Conservation (phyloP, 2,113 vertebrate genomes). For the Mystacornis crossleyi region DNA sequence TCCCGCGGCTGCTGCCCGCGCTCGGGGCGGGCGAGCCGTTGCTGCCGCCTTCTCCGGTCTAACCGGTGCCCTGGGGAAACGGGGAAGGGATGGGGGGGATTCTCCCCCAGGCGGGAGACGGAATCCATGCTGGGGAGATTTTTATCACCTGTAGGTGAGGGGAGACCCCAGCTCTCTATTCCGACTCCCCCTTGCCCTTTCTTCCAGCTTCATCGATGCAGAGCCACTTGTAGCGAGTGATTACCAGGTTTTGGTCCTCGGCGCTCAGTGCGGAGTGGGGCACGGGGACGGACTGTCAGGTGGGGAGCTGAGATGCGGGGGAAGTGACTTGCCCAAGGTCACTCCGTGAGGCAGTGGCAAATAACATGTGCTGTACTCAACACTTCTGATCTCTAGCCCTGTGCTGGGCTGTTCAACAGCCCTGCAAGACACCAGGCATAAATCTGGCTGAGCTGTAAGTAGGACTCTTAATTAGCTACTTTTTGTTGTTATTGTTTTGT, state of each 20-base stretch:
- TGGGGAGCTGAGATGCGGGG: neutral
- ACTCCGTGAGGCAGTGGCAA: neutral
- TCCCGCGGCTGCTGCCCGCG: neutral
- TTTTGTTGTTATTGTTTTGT: neutral
- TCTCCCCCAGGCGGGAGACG: neutral
- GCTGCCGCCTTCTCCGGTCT: neutral
- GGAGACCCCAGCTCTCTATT: accelerated
- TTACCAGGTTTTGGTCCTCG: neutral
- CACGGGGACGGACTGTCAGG: neutral
- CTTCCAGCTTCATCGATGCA: neutral
- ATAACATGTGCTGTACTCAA: neutral
- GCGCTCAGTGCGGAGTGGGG: neutral
- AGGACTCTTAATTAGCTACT: neutral
- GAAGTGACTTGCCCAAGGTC: neutral
- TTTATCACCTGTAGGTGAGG: neutral
- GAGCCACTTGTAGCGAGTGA: neutral
- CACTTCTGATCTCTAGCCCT: neutral
- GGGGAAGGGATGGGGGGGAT: neutral
- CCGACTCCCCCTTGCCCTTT: accelerated
- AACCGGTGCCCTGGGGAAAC: neutral
- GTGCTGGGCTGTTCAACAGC: neutral
- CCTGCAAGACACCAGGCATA: neutral
- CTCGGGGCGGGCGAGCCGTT: neutral
- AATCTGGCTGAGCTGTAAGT: neutral
- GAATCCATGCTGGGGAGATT: too few relatives aligned